Conservation (phyloP, 2,797 vertebrate species). For the Phaenicophaeus curvirostris region DNA sequence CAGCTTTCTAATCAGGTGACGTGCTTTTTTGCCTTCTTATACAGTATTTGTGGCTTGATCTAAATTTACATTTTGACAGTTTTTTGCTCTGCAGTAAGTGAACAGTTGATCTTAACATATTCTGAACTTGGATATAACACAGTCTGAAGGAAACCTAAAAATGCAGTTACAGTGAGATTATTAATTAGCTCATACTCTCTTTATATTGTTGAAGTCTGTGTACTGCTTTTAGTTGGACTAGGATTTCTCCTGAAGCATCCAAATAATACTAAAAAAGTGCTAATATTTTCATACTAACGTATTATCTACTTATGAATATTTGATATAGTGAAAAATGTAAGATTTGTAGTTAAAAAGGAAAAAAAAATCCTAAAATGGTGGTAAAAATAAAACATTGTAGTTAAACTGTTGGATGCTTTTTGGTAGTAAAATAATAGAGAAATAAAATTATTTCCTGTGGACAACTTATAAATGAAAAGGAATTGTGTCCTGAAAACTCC, state of each 20-base stretch:
- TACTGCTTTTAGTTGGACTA: neutral
- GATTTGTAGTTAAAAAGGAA: neutral
- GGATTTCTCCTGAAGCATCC: neutral
- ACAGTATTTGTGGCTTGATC: neutral
- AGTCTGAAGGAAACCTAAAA: neutral
- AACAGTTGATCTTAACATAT: neutral
- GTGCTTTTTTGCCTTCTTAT: neutral
- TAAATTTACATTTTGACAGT: neutral
- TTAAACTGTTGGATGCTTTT: neutral
- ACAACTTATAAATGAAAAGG: neutral
- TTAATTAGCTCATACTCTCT: neutral
- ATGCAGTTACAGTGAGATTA: neutral
- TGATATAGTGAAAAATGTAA: neutral
- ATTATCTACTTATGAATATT: neutral
- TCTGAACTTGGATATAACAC: neutral
- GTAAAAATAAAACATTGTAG: neutral
- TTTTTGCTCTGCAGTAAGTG: neutral
- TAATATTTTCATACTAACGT: neutral
- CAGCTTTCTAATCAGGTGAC: neutral
- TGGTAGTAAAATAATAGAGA: neutral
- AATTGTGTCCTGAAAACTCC: neutral
- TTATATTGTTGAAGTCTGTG: neutral
- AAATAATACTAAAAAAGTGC: neutral
- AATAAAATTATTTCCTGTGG: neutral
- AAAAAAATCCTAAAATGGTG: neutral